Evolutionary conservation across 2,113 vertebrate species (phyloP).

Genomic region (Gasterosteus nipponicus): DNA sequence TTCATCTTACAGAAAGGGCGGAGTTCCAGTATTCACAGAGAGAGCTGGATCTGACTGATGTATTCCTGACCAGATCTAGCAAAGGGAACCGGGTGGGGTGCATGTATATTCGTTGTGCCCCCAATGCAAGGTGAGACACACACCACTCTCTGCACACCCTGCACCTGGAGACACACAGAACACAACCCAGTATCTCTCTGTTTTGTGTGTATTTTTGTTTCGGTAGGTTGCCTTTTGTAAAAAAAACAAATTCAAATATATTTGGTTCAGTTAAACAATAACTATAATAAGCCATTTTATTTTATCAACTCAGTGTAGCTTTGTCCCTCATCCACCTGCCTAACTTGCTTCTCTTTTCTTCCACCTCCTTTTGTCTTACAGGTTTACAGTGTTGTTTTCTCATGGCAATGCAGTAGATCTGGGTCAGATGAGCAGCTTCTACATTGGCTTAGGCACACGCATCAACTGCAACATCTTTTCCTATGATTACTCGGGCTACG

Average conservation of each 20-base stretch:
- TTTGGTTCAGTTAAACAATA: background rate
- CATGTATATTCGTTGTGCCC: constrained; percentile 97
- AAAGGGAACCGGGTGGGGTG: constrained; percentile 93
- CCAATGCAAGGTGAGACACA: constrained; percentile 87
- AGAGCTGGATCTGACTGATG: constrained; percentile 93
- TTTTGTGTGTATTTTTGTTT: background rate
- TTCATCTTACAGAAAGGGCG: constrained; percentile 92
- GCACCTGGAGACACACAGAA: background rate
- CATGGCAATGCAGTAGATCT: constrained; percentile 97
- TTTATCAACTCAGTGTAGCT: background rate
- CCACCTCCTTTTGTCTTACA: constrained; percentile 55
- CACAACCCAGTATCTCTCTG: background rate
- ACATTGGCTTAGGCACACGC: constrained; percentile 94
- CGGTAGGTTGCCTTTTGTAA: background rate
- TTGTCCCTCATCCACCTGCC: background rate
- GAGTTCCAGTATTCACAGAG: constrained; percentile 97
- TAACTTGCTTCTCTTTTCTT: constrained; percentile 1
- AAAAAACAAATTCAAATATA: background rate
- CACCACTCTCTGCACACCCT: background rate
- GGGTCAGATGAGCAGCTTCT: constrained; percentile 99
- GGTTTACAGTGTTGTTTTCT: constrained; percentile 97
- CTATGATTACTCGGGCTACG: constrained; percentile 98
- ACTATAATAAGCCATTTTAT: background rate
- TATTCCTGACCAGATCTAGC: constrained; percentile 92
- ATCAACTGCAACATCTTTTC: constrained; percentile 99